These are phyloP conservation scores for Mionectes macconnelli DNA, from an alignment of 2,113 vertebrate species.

Conservation along the genomic window DNA sequence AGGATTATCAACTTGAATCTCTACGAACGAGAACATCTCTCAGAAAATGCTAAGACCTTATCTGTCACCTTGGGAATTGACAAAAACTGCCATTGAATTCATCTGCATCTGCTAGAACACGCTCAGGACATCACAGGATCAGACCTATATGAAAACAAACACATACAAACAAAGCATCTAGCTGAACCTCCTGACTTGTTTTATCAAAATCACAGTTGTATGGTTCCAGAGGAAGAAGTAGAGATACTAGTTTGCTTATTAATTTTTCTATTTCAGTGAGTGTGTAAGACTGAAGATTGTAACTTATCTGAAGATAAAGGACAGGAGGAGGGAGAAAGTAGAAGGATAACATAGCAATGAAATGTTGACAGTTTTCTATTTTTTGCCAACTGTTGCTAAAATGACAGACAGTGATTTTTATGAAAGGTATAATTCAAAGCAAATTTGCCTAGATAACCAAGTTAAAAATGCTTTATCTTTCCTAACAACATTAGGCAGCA, in stretches of 20 bases:
- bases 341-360: conserved; percentile 30
- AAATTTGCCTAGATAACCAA: conserved; percentile 72
- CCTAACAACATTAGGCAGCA: conserved; percentile 58
- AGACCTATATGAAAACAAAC: background rate
- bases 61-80: background rate
- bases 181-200: background rate
- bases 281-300: background rate
- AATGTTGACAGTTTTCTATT: conserved; percentile 57
- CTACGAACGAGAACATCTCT: background rate
- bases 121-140: background rate
- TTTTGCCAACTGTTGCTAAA: conserved; percentile 74
- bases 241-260: conserved; percentile 12
- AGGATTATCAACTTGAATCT: background rate
- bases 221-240: background rate
- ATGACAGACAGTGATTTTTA: conserved; percentile 68
- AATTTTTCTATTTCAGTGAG: conserved; percentile 51
- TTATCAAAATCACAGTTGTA: background rate
- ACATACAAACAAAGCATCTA: background rate
- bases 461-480: conserved; percentile 71
- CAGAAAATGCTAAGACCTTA: background rate
- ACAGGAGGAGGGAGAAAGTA: background rate
- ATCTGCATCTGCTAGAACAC: background rate
- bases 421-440: conserved; percentile 73
- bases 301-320: conserved; percentile 4
- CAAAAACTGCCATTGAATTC: background rate